Conservation (phyloP, 1,140 invertebrate genomes). For the Lordiphosa mommai region DNA sequence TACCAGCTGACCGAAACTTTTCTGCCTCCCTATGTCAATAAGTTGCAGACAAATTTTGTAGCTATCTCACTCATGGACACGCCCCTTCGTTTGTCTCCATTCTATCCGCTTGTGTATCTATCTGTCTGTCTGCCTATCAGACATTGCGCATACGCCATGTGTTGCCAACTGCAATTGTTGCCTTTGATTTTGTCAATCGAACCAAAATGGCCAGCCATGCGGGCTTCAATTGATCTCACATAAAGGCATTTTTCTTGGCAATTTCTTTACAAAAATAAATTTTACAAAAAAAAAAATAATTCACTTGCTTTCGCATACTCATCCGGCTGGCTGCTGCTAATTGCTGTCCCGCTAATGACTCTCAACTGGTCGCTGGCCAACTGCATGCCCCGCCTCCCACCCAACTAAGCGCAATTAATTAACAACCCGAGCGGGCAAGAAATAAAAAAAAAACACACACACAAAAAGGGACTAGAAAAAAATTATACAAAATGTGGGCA, state of each 20-base stretch:
- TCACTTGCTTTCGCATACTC: no score
- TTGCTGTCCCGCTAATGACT: conserved; percentile 30
- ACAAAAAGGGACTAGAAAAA: conserved; percentile 63
- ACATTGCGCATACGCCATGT: conserved; percentile 67
- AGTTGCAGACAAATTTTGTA: conserved; percentile 58
- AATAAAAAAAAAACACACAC: conserved; percentile 1
- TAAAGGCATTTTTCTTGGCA: conserved; percentile 1
- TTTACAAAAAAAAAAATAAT: no score
- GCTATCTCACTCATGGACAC: conserved; percentile 37
- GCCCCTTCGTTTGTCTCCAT: conserved; percentile 2
- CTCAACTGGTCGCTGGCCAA: conserved; percentile 35
- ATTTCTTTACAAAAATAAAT: neutral
- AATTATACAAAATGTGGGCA: conserved; percentile 72
- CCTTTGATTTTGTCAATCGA: conserved; percentile 12
- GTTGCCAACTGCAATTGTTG: conserved; percentile 42
- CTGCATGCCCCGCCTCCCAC: conserved; percentile 15
- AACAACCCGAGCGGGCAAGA: conserved; percentile 33
- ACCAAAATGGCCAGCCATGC: neutral
- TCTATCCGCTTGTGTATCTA: conserved; percentile 1
- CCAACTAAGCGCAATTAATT: conserved; percentile 73
- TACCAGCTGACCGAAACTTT: conserved; percentile 21
- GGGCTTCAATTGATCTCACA: neutral
- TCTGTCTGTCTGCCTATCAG: conserved; percentile 2
- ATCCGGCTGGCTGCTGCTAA: conserved; percentile 5
- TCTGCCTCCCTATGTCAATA: conserved; percentile 58